Evolutionary conservation across 2,797 vertebrate species (phyloP), one percentile per base, ranked within the genome.

Genomic region (Coranthus polyacanthus): DNA sequence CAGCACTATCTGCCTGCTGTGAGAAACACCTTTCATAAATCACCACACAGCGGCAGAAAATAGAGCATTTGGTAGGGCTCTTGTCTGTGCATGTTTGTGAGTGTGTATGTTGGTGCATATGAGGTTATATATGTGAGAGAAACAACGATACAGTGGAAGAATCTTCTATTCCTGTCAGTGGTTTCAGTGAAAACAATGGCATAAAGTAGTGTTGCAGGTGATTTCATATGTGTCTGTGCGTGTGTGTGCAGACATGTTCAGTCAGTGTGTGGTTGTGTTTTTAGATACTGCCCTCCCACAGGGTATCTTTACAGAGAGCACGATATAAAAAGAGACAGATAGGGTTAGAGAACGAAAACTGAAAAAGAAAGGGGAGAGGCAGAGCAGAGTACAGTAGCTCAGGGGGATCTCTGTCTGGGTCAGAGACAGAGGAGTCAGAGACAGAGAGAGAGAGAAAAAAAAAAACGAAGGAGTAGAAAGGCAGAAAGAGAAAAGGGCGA

Each of bases 21-120:
- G 95, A 96, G 95, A 93, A 92, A 93, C 95, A 95, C 96, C 96
- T 96, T 97, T 94, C 95, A 96, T 98, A 97, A 97, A 98, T 98
- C 97, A 98, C 89, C 72, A 91, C 90, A 86, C 88, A 92, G 91
- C 69, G 50, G 86, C 90, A 89, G 92, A 93, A 95, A 96, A 94
- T 88, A 94, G 93, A 94, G 91, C 93, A 89, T 95, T 96, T 95
- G 92, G 94, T 95, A 89, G 94, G 85, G 85, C 86, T 89, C 81
- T 59, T 72, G 54, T 86, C 42, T 74, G 43, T 72, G 63, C 77
- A 8, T 77, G 37, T 68, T 49, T 42, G 39, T 78, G 69, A 70
- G 61, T 46, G 39, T 68, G 32, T 55, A 50, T 56, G 16, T 44
- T 10, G 42, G 60, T 45, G 53, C 36, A 15, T 36, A 6, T 21